Evolutionary conservation across 2,888 invertebrate species (phyloP), one percentile per base, ranked within the genome.

Genomic region (Pristionchus maxplancki): DNA sequence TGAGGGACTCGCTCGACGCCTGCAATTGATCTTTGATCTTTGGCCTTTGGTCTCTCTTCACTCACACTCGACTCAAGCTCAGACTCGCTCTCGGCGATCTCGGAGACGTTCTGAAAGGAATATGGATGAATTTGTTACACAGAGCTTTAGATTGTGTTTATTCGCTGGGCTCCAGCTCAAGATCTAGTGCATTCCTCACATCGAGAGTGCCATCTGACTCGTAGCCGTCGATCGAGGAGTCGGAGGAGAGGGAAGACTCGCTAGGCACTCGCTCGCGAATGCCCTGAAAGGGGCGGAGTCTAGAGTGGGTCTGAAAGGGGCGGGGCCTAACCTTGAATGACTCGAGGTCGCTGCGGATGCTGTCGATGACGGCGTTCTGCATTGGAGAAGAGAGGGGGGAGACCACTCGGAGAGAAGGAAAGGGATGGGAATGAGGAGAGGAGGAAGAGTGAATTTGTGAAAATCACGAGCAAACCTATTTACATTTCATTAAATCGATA

Each of bases 281-380:
- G 9, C 82, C 82, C 82, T 50, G 53, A 37, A 74, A 28, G 17
- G 20, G 44, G 74, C 74, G 53, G 50, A 31, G 82, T 48, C 8
- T 34, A 34, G 34, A 13, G 82, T 9, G 53, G 82, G 82, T 48
- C 8, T 34, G 20, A 24, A 13, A 53, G 0, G 53, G 82, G 37
- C 44, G 44, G 34, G 5, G 34, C 4, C 82, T 53, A 34, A 83
- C 82, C 82, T 83, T 83, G 82, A 83, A 83, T 3, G 50, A 50
- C 82, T 83, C 53, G 82, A 83, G 31, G 31, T 83, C 82, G 53
- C 82, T 83, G 31, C 82, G 50, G 82, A 83, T 44, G 53, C 50
- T 53, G 31, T 50, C 82, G 53, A 53, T 50, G 44, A 28, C 44
- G 44, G 78, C 8, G 24, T 78, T 78, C 44, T 78, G 44, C 78